phyloP scores from a whole-genome alignment of 2,888 invertebrate species.

The Caenorhabditis uteleia region DNA sequence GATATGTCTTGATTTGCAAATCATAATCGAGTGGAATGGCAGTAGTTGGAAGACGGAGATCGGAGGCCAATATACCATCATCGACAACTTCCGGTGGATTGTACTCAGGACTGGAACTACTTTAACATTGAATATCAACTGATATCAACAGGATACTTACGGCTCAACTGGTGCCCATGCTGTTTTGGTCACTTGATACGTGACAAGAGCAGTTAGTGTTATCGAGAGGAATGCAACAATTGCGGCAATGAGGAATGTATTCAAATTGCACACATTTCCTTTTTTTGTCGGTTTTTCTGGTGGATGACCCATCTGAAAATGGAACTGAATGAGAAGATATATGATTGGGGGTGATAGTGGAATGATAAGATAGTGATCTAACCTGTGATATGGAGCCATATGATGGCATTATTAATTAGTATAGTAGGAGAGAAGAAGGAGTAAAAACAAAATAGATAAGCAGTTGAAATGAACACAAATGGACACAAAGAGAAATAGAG shows the following conservation, averaged over 20 bases:
- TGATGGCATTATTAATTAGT: too few relatives aligned
- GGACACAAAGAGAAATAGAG: too few relatives aligned
- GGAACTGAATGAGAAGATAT: neutral
- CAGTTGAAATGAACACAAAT: too few relatives aligned
- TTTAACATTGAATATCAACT: constrained; percentile 1
- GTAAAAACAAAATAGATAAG: too few relatives aligned
- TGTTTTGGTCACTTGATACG: constrained; percentile 17
- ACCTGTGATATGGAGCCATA: too few relatives aligned
- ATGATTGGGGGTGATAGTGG: neutral
- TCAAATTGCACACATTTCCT: neutral
- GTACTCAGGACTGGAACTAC: neutral
- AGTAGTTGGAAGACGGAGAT: constrained; percentile 49
- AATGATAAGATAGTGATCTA: constrained; percentile 13
- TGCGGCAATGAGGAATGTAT: constrained; percentile 1
- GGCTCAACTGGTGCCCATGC: constrained; percentile 3
- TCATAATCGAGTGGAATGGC: constrained; percentile 57
- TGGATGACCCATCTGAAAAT: constrained; percentile 35
- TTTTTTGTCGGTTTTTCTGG: constrained; percentile 14
- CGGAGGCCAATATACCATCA: constrained; percentile 48
- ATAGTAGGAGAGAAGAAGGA: too few relatives aligned
- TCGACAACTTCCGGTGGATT: too few relatives aligned
- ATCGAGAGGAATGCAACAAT: constrained; percentile 11
- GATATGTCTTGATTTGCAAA: constrained; percentile 59
- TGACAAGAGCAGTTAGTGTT: constrained; percentile 21
- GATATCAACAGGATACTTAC: neutral